A percentile compares a stretch with the other conserved stretches of the same genome.
Conservation (phyloP, 1,140 invertebrate genomes). For the Drosophila yakuba region DNA sequence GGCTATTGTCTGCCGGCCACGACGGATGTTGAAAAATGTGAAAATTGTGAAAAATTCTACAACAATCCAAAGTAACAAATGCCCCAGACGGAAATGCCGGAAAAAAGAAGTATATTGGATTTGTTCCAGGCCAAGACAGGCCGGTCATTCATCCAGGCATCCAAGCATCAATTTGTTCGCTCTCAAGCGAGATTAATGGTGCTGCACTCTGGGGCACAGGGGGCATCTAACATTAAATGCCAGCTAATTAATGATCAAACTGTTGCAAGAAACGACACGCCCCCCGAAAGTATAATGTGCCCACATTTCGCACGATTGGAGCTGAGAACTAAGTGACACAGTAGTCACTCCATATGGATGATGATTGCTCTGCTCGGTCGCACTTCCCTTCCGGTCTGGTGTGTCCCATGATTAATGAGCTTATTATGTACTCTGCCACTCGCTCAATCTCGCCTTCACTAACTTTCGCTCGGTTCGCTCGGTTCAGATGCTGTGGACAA, state of each 20-base stretch:
- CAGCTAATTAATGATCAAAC: conserved; percentile 68
- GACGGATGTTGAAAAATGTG: conserved; percentile 59
- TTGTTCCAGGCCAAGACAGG: conserved; percentile 42
- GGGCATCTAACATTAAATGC: conserved; percentile 39
- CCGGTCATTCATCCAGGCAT: conserved; percentile 11
- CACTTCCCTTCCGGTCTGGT: conserved; percentile 29
- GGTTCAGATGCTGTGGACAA: conserved; percentile 15
- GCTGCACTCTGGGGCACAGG: conserved; percentile 13
- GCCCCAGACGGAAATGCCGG: conserved; percentile 47
- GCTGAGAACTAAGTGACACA: conserved; percentile 29
- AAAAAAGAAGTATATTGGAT: conserved; percentile 59
- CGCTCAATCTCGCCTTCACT: conserved; percentile 22
- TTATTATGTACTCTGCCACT: conserved; percentile 67
- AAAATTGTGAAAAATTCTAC: conserved; percentile 60
- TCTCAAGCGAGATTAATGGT: conserved; percentile 65
- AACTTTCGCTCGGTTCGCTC: too few relatives aligned
- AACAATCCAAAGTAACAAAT: conserved; percentile 52
- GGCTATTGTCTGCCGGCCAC: conserved; percentile 10
- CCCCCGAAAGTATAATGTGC: conserved; percentile 14
- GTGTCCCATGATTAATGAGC: conserved; percentile 68
- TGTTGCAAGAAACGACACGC: conserved; percentile 16
- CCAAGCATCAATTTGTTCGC: conserved; percentile 64
- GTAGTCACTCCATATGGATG: conserved; percentile 33
- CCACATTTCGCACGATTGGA: conserved; percentile 49
- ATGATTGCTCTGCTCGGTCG: conserved; percentile 27